Percentiles rank a stretch among this genome's conserved stretches.
Conservation (phyloP, 2,888 invertebrate species). For the Lepidochitona cinerea region DNA sequence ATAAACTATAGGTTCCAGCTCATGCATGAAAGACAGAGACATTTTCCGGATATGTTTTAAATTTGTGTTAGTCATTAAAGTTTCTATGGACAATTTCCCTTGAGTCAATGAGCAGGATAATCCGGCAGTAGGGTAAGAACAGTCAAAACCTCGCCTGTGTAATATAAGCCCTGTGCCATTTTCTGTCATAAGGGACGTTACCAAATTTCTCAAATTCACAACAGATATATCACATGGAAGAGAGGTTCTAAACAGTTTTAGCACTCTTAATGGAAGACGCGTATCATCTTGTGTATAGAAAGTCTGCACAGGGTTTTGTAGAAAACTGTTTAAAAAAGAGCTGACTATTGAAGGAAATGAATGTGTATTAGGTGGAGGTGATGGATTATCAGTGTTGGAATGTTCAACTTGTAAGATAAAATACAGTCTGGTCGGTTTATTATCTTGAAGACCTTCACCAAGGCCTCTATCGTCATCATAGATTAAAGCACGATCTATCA, state of each 20-base stretch:
- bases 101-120: constrained; percentile 38
- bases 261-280: constrained; percentile 37
- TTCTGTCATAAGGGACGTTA: constrained; percentile 45
- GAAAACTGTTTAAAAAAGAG: constrained; percentile 38
- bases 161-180: constrained; percentile 57
- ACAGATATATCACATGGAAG: constrained; percentile 57
- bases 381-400: not conserved
- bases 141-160: constrained; percentile 55
- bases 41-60: constrained; percentile 12
- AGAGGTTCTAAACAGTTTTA: constrained; percentile 36
- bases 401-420: constrained; percentile 58
- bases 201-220: constrained; percentile 51
- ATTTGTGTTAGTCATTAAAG: constrained; percentile 41
- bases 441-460: constrained; percentile 64
- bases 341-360: constrained; percentile 49
- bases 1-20: constrained; percentile 31
- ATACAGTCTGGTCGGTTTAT: constrained; percentile 47
- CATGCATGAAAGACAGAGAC: constrained; percentile 38
- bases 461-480: constrained; percentile 65
- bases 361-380: constrained; percentile 10
- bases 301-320: constrained; percentile 47
- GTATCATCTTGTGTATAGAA: constrained; percentile 44
- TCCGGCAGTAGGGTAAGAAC: constrained; percentile 40
- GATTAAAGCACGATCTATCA: constrained; percentile 65
- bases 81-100: constrained; percentile 24